Base-by-base conservation (phyloP, 2,797 vertebrate genomes). In the Arrhamphus sclerolepis region DNA sequence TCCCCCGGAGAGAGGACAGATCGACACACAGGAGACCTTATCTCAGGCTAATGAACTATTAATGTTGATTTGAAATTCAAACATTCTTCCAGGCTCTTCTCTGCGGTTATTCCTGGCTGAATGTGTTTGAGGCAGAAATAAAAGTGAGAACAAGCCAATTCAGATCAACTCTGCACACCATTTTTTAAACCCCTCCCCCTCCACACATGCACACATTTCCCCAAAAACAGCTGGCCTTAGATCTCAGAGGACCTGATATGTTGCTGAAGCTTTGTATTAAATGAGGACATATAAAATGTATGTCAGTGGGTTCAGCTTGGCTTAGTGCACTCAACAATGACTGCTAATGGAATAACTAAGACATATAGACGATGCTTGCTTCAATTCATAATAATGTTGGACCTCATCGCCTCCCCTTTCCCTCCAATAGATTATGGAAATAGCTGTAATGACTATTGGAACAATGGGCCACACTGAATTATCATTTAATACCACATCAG, bases 41-140 rank as follows among this genome's bases (percentile, higher is more conserved):
- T 86, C 86, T 77, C 76, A 82, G 81, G 77, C 81, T 88, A 88
- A 90, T 89, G 67, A 88, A 86, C 88, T 89, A 90, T 90, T 91
- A 84, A 91, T 89, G 85, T 66, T 66, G 68, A 89, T 87, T 83
- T 85, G 75, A 88, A 88, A 87, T 86, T 81, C 82, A 75, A 86
- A 85, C 62, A 72, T 56, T 78, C 87, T 81, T 53, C 4, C 29
- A 66, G 70, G 59, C 48, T 67, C 62, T 68, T 61, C 62, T 80
- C 71, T 56, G 64, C 75, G 69, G 66, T 56, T 57, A 53, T 76
- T 68, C 29, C 20, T 9, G 24, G 58, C n/a, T 54, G 7, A 34
- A 39, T 41, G 66, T 26, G 60, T 26, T 66, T 9, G 43, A 22
- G 66, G 60, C 17, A 29, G 31, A 8, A 49, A 0, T 51, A 46